phyloP scores from a whole-genome alignment of 2,888 invertebrate species.

The Aleiodes leptofemur region DNA sequence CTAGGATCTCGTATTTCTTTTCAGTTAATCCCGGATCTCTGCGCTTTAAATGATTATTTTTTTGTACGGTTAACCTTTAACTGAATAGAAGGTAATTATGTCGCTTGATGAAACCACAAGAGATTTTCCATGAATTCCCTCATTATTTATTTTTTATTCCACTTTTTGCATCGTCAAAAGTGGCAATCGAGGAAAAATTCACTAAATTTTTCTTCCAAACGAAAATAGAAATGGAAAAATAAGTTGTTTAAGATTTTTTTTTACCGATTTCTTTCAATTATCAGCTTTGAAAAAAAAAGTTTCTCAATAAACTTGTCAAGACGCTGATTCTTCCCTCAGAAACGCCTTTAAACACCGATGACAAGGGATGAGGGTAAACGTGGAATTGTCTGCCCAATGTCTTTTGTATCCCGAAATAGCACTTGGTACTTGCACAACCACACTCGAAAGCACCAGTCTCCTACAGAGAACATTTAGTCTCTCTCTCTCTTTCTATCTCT shows the following conservation, averaged over 20 bases:
- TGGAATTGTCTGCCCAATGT: conserved; percentile 12
- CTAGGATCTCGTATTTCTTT: too few species aligned
- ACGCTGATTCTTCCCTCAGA: neutral
- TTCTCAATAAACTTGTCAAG: too few species aligned
- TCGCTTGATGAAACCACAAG: conserved; percentile 13
- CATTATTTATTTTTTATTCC: neutral
- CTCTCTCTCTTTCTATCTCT: too few species aligned
- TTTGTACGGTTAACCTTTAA: neutral
- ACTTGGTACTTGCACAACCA: conserved; percentile 35
- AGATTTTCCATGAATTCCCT: neutral
- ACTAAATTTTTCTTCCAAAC: neutral
- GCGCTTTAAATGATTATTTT: too few species aligned
- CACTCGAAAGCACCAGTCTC: conserved; percentile 26
- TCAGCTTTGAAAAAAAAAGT: too few species aligned
- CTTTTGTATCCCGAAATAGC: conserved; percentile 25
- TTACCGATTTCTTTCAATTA: too few species aligned
- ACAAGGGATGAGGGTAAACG: conserved; percentile 16
- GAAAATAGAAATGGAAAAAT: neutral
- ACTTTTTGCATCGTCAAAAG: too few species aligned
- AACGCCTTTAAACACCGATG: neutral
- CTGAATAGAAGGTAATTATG: conserved; percentile 26
- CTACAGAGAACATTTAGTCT: neutral
- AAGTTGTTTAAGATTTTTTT: too few species aligned
- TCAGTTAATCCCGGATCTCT: too few species aligned
- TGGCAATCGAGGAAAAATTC: too few species aligned